phyloP scores from a whole-genome alignment of 2,797 vertebrate species.

The Acanthis flammea region DNA sequence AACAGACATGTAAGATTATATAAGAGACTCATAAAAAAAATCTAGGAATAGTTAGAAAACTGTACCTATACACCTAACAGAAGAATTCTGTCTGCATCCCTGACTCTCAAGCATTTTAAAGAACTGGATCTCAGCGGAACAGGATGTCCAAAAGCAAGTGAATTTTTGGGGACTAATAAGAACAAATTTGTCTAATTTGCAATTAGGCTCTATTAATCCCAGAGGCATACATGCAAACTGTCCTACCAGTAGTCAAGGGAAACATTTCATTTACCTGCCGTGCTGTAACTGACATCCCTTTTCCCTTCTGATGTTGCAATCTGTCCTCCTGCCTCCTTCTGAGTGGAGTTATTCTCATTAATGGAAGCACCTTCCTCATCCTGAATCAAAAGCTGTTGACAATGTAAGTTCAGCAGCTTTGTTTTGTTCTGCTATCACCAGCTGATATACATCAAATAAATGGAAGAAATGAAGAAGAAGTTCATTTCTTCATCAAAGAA shows the following conservation, averaged over 20 bases:
- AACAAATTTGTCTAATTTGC: not conserved
- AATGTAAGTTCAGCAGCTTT: not conserved
- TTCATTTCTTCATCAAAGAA: too few species aligned
- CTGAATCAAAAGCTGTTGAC: not conserved
- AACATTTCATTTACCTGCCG: not conserved
- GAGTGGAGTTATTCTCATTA: not conserved
- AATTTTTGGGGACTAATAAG: not conserved
- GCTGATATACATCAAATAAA: not conserved
- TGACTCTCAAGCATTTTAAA: not conserved
- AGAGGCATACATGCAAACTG: not conserved
- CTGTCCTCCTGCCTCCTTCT: not conserved
- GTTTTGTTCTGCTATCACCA: not conserved
- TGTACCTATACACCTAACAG: not conserved
- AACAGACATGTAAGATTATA: not conserved
- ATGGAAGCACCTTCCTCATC: not conserved
- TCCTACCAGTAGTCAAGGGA: not conserved
- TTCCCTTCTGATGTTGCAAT: not conserved
- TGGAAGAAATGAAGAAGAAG: not conserved
- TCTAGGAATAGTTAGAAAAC: not conserved
- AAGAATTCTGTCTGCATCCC: not conserved
- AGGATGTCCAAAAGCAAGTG: not conserved
- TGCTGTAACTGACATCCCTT: not conserved
- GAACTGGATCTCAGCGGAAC: not conserved
- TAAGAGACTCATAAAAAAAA: not conserved
- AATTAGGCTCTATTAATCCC: not conserved